Evolutionary conservation across 2,797 vertebrate genomes (phyloP), one percentile per base, ranked within the genome.

Genomic region (Bufotes viridis): DNA sequence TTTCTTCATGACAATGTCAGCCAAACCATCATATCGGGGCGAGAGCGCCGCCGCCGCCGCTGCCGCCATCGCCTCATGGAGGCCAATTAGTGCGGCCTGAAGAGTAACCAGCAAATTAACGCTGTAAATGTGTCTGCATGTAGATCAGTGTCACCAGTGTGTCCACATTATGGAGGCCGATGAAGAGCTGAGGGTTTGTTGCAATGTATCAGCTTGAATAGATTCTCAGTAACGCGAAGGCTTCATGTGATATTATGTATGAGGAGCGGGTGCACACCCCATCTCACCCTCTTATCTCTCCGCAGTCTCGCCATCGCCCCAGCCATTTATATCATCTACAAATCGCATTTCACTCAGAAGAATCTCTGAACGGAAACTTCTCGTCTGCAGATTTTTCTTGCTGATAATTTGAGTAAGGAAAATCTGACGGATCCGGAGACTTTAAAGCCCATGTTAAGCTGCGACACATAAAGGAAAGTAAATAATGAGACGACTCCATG

Each of bases 1-100:
- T 87, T 87, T 87, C 58, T 82, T 79, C 63, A n/a, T 63, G 26
- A 63, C 80, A 74, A 82, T 89, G 84, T 89, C 69, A 86, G 61
- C 7, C 53, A 24, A 57, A 24, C 69, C 53, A 76, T 82, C 78
- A 75, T 63, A 78, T 57, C 42, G 55, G n/a, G 78, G 75, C 78
- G 61, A 82, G 29, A 53, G 55, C 63, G 14, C 26, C 34, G 26
- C 57, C 49, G 26, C 60, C 34, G 26, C 57, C 49, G 26, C 60
- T 26, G 29, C 42, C 22, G 49, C 70, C 83, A 49, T 51, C 70
- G 49, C 11, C 34, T 63, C 10, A 20, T 9, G 75, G 26, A 34
- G 61, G 57, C 79, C 78, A 82, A 83, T 89, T 86, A 83, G 51
- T 61, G 76, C 29, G 84, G 84, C 49, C 84, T 70, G 65, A 82